phyloP scores from a whole-genome alignment of 2,797 vertebrate genomes.

The Acanthiza pusilla region DNA sequence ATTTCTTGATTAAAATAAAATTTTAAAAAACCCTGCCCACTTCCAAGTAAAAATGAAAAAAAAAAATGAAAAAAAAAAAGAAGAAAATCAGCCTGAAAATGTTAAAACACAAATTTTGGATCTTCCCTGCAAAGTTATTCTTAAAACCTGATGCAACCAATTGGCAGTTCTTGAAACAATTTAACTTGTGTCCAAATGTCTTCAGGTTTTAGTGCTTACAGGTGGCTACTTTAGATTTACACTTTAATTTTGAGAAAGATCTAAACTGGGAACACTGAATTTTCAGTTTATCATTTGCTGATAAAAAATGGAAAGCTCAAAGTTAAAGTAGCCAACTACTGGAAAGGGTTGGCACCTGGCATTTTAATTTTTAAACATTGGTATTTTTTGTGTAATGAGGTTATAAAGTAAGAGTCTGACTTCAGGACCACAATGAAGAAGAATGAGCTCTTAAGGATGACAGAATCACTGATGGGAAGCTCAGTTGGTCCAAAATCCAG shows the following conservation, averaged over 20 bases:
- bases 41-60: neutral
- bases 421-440: conserved; percentile 41
- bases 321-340: conserved; percentile 59
- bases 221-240: conserved; percentile 62
- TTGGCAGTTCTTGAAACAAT: conserved; percentile 34
- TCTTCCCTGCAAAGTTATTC: neutral
- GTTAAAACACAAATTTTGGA: neutral
- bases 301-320: conserved; percentile 67
- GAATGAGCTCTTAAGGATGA: conserved; percentile 43
- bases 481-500: neutral
- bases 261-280: conserved; percentile 60
- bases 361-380: conserved; percentile 60
- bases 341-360: conserved; percentile 56
- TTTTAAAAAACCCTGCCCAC: too few species aligned
- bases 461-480: conserved; percentile 12
- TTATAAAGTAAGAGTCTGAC: conserved; percentile 38
- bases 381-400: neutral
- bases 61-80: accelerated
- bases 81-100: neutral
- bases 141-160: conserved; percentile 1
- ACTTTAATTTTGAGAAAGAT: conserved; percentile 59
- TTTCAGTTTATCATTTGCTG: conserved; percentile 53
- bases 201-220: conserved; percentile 68
- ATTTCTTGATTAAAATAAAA: neutral
- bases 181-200: conserved; percentile 54